Evolutionary conservation across 2,797 vertebrate species (phyloP).

Genomic region (Eidolon dupreanum): DNA sequence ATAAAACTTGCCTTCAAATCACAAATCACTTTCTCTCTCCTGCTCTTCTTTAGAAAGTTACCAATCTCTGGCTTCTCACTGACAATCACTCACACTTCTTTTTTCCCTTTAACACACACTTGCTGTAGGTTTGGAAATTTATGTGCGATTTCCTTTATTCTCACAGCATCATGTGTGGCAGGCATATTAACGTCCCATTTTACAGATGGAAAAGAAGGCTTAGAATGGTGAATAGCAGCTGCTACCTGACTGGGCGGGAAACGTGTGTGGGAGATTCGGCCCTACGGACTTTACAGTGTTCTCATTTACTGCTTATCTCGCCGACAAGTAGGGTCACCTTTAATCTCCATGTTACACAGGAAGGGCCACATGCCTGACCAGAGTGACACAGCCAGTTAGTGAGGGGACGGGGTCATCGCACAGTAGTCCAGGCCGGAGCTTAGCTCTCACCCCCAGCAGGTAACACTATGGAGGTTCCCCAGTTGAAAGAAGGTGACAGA

Average conservation of each 20-base stretch:
- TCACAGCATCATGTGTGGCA: neutral
- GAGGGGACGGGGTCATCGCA: neutral
- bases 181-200: neutral
- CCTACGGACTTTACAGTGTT: neutral
- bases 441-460: neutral
- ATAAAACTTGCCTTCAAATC: neutral
- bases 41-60: neutral
- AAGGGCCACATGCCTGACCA: neutral
- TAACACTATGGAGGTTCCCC: neutral
- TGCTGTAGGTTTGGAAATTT: neutral
- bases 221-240: neutral
- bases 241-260: neutral
- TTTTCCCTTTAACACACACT: neutral
- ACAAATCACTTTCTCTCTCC: neutral
- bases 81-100: neutral
- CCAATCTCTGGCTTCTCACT: neutral
- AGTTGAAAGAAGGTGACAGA: neutral
- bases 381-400: neutral
- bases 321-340: too few species aligned
- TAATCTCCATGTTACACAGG: neutral
- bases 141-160: neutral
- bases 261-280: fast-evolving
- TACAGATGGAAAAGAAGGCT: neutral
- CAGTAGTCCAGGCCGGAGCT: neutral
- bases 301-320: neutral